phyloP scores from a whole-genome alignment of 1,140 invertebrate species.

The Heliconius hewitsoni region DNA sequence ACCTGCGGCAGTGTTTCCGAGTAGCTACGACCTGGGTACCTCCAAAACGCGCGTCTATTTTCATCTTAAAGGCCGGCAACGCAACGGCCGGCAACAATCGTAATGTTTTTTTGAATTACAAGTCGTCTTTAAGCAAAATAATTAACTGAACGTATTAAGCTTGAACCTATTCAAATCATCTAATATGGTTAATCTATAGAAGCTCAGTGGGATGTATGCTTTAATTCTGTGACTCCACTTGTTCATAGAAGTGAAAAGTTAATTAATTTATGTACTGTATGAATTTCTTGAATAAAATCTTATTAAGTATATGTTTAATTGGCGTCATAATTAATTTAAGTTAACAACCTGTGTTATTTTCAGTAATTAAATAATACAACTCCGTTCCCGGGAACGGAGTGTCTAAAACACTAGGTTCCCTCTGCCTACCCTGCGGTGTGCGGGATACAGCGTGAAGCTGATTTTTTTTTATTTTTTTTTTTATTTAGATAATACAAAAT shows the following conservation, averaged over 20 bases:
- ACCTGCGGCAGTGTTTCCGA: too few species aligned
- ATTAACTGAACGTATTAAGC: conserved; percentile 6
- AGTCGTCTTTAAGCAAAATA: neutral
- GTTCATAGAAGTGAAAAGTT: conserved; percentile 64
- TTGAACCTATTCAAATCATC: conserved; percentile 48
- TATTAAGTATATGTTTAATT: conserved; percentile 73
- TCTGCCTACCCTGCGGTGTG: too few species aligned
- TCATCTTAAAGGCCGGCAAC: too few species aligned
- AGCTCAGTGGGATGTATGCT: conserved; percentile 67
- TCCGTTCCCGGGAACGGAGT: too few species aligned
- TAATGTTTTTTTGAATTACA: neutral
- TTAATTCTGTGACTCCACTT: conserved; percentile 54
- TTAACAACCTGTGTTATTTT: conserved; percentile 40
- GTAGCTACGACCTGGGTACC: too few species aligned
- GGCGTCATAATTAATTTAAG: conserved; percentile 59
- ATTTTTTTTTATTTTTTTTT: too few species aligned
- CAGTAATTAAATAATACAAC: conserved; percentile 31
- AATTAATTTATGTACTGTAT: conserved; percentile 78
- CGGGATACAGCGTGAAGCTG: too few species aligned
- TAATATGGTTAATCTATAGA: conserved; percentile 68
- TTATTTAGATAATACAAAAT: conserved; percentile 12
- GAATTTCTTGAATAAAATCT: conserved; percentile 66
- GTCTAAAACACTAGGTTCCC: too few species aligned
- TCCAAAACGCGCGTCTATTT: too few species aligned
- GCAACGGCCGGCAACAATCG: too few species aligned